Evolutionary conservation across 1,140 invertebrate genomes (phyloP), one percentile per base, ranked within the genome.

Genomic region (Parasteatoda tepidariorum): DNA sequence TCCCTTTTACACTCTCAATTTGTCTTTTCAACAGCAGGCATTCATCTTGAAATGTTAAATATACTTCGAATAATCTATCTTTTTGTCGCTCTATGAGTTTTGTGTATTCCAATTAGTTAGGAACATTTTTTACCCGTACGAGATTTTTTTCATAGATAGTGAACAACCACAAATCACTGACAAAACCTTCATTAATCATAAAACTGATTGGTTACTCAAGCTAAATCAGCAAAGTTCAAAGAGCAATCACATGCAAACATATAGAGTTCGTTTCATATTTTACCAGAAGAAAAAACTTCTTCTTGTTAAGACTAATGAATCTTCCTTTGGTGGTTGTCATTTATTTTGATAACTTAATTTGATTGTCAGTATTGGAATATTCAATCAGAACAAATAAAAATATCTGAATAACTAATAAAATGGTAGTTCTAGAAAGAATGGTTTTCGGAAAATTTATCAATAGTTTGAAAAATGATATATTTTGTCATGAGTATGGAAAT

Each of bases 81-180:
- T n/a, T n/a, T n/a, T n/a, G n/a, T n/a, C n/a, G n/a, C n/a, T n/a
- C n/a, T n/a, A n/a, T n/a, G n/a, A n/a, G n/a, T n/a, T n/a, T n/a
- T n/a, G n/a, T n/a, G n/a, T n/a, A n/a, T n/a, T n/a, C n/a, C n/a
- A n/a, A n/a, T n/a, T n/a, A n/a, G n/a, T n/a, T n/a, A n/a, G n/a
- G n/a, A n/a, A n/a, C n/a, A n/a, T n/a, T n/a, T n/a, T n/a, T n/a
- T n/a, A n/a, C n/a, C n/a, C n/a, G n/a, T n/a, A n/a, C n/a, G n/a
- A n/a, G n/a, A n/a, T n/a, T n/a, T n/a, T n/a, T n/a, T n/a, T n/a
- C n/a, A n/a, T n/a, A n/a, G n/a, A n/a, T n/a, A n/a, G n/a, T n/a
- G 34, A 55, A 74, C 61, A 38, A 38, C 71, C 55, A 74, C 71
- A 61, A 74, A 61, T 74, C 71, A 74, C 71, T 74, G 71, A 61